Conservation (phyloP, 2,113 vertebrate species). For the Clupea harengus region DNA sequence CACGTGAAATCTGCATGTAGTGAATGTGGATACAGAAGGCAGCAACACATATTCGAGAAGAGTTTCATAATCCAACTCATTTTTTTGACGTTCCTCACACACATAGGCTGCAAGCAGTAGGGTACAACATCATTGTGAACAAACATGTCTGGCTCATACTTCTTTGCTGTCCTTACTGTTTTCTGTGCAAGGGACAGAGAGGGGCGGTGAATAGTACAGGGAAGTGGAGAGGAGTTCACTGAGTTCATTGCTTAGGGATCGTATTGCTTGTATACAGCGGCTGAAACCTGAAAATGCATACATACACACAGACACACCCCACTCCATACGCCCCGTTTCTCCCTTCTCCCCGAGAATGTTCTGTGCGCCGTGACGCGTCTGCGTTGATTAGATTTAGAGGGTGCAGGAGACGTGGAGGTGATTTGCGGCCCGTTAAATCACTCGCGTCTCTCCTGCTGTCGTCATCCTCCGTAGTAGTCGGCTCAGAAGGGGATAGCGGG, state of each 20-base stretch:
- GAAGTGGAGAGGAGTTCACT: slow-evolving; percentile 57
- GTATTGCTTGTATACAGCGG: background rate
- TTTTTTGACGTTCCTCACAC: background rate
- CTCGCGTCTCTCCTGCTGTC: background rate
- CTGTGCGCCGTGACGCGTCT: slow-evolving; percentile 54
- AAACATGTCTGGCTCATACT: slow-evolving; percentile 5
- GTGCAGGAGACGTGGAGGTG: background rate
- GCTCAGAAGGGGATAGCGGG: slow-evolving; percentile 31
- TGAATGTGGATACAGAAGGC: background rate
- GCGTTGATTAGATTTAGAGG: slow-evolving; percentile 19
- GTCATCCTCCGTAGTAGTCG: slow-evolving; percentile 7
- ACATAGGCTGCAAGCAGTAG: background rate
- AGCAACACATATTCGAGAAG: background rate
- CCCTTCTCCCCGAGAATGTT: slow-evolving; percentile 30
- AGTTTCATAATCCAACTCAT: background rate
- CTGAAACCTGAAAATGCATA: background rate
- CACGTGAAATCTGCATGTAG: slow-evolving; percentile 1
- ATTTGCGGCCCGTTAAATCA: slow-evolving; percentile 15
- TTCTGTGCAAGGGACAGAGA: slow-evolving; percentile 48
- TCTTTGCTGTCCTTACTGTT: slow-evolving; percentile 39
- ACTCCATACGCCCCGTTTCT: slow-evolving; percentile 21
- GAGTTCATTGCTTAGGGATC: slow-evolving; percentile 57
- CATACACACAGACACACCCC: background rate
- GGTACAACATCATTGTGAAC: background rate
- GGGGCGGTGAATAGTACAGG: slow-evolving; percentile 48